Evolutionary conservation across 2,888 invertebrate genomes (phyloP), one percentile per base, ranked within the genome.

Genomic region (Tetanocera ferruginea): DNA sequence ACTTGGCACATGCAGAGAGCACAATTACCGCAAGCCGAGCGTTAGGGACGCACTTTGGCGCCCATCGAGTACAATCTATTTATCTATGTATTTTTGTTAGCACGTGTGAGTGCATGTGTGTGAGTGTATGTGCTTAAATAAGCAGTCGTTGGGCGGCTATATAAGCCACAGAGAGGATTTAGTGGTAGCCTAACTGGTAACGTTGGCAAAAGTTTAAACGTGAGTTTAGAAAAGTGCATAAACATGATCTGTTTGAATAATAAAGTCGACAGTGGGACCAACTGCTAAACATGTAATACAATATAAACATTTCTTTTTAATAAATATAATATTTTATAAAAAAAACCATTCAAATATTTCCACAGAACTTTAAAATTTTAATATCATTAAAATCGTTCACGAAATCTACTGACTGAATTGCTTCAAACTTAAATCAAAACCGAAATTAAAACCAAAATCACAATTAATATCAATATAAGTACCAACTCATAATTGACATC

Each of bases 1-100:
- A 74, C 64, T 74, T 64, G 64, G 64, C 52, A 64, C 51, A 74
- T 66, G 74, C 31, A 31, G 51, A 34, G 67, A 64, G n/a, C 11
- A 74, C 52, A 43, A 71, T 57, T 71, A 71, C 19, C 37, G 31
- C 28, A 55, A 28, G 31, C 52, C 23, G 52, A 4, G 43, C 19
- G 71, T 11, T 28, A 43, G 62, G 43, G 51, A 5, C 28, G 64
- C 19, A 34, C 57, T 14, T 28, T 25, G 57, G 43, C 67, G 43
- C 6, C 43, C 37, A 66, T 66, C 9, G 34, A 34, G 66, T 34
- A 66, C 66, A 4, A 19, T 31, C 28, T 34, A 67, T 67, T 23
- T 14, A 23, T 60, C 57, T 11, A 28, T 23, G 11, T 28, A 11
- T 23, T 23, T 19, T 9, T 55, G 55, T 6, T 8, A 5, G 9